Percentiles rank a stretch among this genome's conserved stretches.
These are phyloP conservation scores for Hymenochirus boettgeri DNA, from an alignment of 2,113 vertebrate species.

Conservation along the genomic window DNA sequence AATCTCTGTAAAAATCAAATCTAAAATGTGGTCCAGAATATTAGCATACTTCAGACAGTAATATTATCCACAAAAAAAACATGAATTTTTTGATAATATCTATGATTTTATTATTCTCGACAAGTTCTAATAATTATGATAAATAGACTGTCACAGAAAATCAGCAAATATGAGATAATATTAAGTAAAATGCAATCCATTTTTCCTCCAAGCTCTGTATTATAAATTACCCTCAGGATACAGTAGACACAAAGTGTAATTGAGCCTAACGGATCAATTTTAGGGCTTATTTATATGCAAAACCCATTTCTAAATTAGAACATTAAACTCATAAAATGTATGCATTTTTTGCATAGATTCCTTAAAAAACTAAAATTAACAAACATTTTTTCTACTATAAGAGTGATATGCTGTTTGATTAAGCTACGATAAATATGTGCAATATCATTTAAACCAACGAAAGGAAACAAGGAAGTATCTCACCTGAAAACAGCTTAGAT, in stretches of 20 bases:
- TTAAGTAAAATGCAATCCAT: slow-evolving; percentile 59
- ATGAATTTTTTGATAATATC: slow-evolving; percentile 44
- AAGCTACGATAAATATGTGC: too few relatives aligned
- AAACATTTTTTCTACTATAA: too few relatives aligned
- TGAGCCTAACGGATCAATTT: slow-evolving; percentile 66
- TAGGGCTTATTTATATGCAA: slow-evolving; percentile 65
- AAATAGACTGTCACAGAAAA: slow-evolving; percentile 67
- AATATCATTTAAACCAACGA: too few relatives aligned
- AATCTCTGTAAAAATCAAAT: neutral
- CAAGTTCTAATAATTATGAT: slow-evolving; percentile 68
- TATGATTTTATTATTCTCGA: slow-evolving; percentile 60
- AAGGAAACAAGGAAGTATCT: too few relatives aligned
- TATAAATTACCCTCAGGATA: slow-evolving; percentile 62
- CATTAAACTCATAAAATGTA: too few relatives aligned
- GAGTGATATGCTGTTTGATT: too few relatives aligned
- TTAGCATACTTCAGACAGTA: neutral
- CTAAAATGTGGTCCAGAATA: neutral
- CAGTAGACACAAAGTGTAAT: slow-evolving; percentile 62
- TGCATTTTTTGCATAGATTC: too few relatives aligned
- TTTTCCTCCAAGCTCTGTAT: slow-evolving; percentile 53
- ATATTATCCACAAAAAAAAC: slow-evolving; percentile 11
- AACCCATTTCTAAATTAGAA: slow-evolving; percentile 56
- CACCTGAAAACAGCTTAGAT: too few relatives aligned
- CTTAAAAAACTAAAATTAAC: too few relatives aligned
- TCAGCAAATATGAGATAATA: slow-evolving; percentile 62